Evolutionary conservation across 1,140 invertebrate genomes (phyloP).

Genomic region (Aradophagus sp.): DNA sequence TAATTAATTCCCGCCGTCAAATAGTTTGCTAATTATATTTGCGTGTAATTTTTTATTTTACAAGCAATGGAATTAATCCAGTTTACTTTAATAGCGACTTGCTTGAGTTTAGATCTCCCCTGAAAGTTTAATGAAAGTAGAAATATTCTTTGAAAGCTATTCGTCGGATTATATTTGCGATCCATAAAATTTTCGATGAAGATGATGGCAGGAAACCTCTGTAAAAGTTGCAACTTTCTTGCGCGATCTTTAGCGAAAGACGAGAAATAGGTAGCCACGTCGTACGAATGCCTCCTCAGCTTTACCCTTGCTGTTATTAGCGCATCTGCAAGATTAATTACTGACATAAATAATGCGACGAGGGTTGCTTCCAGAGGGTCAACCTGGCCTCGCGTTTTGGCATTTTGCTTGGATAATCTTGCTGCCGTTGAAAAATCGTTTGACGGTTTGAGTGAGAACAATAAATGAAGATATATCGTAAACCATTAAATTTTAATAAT

Average conservation of each 20-base stretch:
- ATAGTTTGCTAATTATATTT: slow-evolving; percentile 43
- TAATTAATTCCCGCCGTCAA: slow-evolving; percentile 27
- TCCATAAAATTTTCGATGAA: slow-evolving; percentile 57
- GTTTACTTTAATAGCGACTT: slow-evolving; percentile 49
- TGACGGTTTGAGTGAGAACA: too few relatives aligned
- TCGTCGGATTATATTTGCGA: slow-evolving; percentile 58
- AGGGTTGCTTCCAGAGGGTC: slow-evolving; percentile 52
- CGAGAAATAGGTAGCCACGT: slow-evolving; percentile 38
- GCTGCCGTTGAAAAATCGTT: slow-evolving; percentile 15
- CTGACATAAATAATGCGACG: slow-evolving; percentile 59
- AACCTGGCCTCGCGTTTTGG: slow-evolving; percentile 41
- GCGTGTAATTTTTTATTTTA: slow-evolving; percentile 44
- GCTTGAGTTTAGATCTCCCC: slow-evolving; percentile 46
- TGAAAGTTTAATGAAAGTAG: slow-evolving; percentile 57
- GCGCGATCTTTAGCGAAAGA: slow-evolving; percentile 42
- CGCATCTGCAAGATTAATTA: slow-evolving; percentile 62
- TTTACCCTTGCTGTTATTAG: slow-evolving; percentile 57
- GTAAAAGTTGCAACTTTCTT: slow-evolving; percentile 57
- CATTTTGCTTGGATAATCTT: slow-evolving; percentile 20
- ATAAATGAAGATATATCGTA: too few relatives aligned
- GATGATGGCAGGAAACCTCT: slow-evolving; percentile 50
- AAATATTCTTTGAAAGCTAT: slow-evolving; percentile 54
- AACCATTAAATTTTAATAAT: too few relatives aligned
- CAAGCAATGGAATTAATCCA: slow-evolving; percentile 43
- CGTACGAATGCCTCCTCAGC: slow-evolving; percentile 38